Percentiles rank a stretch among this genome's conserved stretches.
Evolutionary conservation across 2,113 vertebrate genomes (phyloP).

Genomic region (Leucopsar rothschildi): DNA sequence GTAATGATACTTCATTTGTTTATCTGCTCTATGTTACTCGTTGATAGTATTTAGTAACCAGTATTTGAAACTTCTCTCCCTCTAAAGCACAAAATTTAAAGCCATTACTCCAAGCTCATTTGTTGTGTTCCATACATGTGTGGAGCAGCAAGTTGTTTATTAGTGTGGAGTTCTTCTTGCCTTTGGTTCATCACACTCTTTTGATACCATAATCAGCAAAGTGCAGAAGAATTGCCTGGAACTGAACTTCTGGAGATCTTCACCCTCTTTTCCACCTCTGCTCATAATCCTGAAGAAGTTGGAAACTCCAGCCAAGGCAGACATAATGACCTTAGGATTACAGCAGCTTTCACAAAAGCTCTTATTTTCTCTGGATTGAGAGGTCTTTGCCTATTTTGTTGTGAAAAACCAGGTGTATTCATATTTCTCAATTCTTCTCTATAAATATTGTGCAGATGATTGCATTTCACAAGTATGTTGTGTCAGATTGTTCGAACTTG

Average conservation of each 20-base stretch:
- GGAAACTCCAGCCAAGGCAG: background rate
- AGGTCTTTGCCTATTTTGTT: background rate
- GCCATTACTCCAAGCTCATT: background rate
- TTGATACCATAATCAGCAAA: background rate
- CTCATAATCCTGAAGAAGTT: background rate
- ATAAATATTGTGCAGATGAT: background rate
- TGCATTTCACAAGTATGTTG: background rate
- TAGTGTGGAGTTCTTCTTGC: background rate
- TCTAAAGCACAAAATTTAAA: background rate
- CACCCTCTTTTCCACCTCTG: background rate
- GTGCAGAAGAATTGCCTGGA: background rate
- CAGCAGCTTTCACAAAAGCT: background rate
- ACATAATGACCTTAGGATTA: background rate
- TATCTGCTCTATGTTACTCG: background rate
- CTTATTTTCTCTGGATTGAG: background rate
- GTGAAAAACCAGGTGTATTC: background rate
- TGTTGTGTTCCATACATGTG: background rate
- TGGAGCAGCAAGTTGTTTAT: background rate
- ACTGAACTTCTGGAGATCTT: background rate
- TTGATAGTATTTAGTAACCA: background rate
- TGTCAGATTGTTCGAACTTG: background rate
- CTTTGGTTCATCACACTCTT: background rate
- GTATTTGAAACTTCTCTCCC: background rate
- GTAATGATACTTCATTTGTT: background rate
- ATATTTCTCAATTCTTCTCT: background rate